These are phyloP conservation scores for Mallateleia sp. DNA, from an alignment of 2,888 invertebrate genomes.

Conservation along the genomic window DNA sequence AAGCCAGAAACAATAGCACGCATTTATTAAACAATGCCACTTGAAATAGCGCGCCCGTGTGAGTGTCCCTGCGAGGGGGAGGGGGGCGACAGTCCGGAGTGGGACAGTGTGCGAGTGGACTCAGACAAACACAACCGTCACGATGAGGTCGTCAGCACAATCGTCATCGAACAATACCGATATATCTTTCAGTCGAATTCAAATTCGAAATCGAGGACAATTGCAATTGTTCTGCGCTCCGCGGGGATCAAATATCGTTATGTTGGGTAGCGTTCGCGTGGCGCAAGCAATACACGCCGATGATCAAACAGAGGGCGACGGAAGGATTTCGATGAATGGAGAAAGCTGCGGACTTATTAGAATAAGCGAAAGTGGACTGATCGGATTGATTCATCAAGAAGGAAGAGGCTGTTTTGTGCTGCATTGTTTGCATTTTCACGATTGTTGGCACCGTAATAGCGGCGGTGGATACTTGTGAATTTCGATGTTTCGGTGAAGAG, in stretches of 20 bases:
- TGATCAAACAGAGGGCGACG: slow-evolving; percentile 46
- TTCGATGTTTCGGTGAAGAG: neutral
- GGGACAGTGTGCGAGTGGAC: slow-evolving; percentile 62
- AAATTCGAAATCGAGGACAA: slow-evolving; percentile 85
- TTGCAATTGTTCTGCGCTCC: slow-evolving; percentile 83
- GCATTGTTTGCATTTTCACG: slow-evolving; percentile 30
- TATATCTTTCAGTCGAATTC: slow-evolving; percentile 86
- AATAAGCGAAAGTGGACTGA: slow-evolving; percentile 31
- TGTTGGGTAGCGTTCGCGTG: slow-evolving; percentile 25
- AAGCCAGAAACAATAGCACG: slow-evolving; percentile 84
- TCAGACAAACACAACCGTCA: slow-evolving; percentile 21
- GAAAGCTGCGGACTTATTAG: slow-evolving; percentile 35
- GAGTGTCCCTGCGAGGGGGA: neutral
- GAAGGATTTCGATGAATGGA: slow-evolving; percentile 26
- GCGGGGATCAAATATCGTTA: slow-evolving; percentile 70
- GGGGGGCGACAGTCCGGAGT: too few relatives aligned
- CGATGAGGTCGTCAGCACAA: slow-evolving; percentile 80
- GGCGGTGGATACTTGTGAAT: neutral
- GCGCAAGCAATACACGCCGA: slow-evolving; percentile 26
- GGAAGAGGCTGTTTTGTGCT: slow-evolving; percentile 1
- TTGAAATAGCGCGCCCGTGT: slow-evolving; percentile 78
- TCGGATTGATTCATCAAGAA: slow-evolving; percentile 18
- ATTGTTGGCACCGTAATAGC: slow-evolving; percentile 1
- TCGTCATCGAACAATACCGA: slow-evolving; percentile 85
- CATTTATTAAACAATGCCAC: slow-evolving; percentile 87